A percentile compares a stretch with the other conserved stretches of the same genome.
Evolutionary conservation across 1,140 invertebrate species (phyloP).

Genomic region (Oreohelix idahoensis): DNA sequence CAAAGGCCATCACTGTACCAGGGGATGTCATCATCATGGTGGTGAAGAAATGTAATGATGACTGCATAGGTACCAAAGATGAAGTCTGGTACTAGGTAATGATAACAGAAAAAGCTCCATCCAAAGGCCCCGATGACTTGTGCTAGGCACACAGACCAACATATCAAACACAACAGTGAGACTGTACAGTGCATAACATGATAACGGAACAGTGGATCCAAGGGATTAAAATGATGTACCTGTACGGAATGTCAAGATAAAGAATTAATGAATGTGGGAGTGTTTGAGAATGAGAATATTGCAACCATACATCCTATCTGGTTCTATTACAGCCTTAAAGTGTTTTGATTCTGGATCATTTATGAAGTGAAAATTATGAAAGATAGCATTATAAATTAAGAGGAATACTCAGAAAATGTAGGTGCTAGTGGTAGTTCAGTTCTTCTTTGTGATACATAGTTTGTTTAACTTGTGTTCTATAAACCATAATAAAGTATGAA

Average conservation of each 20-base stretch:
- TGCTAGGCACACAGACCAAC: conserved; percentile 59
- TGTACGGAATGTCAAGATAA: neutral
- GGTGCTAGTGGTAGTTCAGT: no score
- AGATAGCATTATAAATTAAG: no score
- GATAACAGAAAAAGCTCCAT: conserved; percentile 57
- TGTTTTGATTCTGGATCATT: no score
- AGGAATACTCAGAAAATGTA: no score
- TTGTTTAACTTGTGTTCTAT: no score
- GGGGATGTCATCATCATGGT: conserved; percentile 70
- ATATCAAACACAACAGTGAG: conserved; percentile 57
- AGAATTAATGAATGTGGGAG: no score
- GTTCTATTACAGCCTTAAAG: no score
- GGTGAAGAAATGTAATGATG: conserved; percentile 74
- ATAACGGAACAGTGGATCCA: conserved; percentile 48
- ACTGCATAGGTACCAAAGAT: conserved; percentile 68
- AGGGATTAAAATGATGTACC: conserved; percentile 57
- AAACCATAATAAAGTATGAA: no score
- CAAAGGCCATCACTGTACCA: conserved; percentile 72
- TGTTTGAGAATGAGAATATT: no score
- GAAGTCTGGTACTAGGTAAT: conserved; percentile 71
- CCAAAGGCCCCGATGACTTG: conserved; percentile 49
- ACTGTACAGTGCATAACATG: conserved; percentile 51
- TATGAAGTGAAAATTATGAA: no score
- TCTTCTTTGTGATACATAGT: no score
- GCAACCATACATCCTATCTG: no score